Evolutionary conservation across 1,140 invertebrate genomes (phyloP).

Genomic region (Aporrectodea caliginosa): DNA sequence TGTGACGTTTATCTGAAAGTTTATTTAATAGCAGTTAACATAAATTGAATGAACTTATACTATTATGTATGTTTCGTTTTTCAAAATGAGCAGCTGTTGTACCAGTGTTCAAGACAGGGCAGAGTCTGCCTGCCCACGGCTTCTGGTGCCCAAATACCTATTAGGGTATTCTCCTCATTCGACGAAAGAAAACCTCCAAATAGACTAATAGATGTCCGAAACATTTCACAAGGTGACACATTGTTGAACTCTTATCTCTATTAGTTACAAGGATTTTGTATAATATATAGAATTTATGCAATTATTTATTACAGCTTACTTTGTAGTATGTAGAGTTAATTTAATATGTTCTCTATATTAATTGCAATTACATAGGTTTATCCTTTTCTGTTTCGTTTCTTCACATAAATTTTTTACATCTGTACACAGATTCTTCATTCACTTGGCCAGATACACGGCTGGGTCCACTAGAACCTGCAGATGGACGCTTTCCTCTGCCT

Average conservation of each 20-base stretch:
- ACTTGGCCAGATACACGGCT: conserved; percentile 9
- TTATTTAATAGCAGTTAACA: too few species aligned
- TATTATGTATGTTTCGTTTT: not conserved
- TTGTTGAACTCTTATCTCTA: not conserved
- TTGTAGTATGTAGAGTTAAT: not conserved
- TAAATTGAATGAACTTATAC: too few species aligned
- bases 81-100: not conserved
- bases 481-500: conserved; percentile 4
- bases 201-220: not conserved
- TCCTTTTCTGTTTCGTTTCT: not conserved
- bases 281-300: not conserved
- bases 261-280: not conserved
- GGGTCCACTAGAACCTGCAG: not conserved
- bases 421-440: conserved; percentile 5
- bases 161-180: not conserved
- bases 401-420: not conserved
- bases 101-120: not conserved
- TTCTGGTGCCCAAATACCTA: not conserved
- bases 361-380: not conserved
- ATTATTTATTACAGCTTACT: not conserved
- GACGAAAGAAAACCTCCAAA: not conserved
- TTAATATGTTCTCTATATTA: not conserved
- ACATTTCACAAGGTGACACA: not conserved
- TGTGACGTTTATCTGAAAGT: too few species aligned
- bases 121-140: not conserved